Percentiles rank a stretch among this genome's conserved stretches.
These are phyloP conservation scores for Arrhopalites spinosus DNA, from an alignment of 2,888 invertebrate genomes.

Conservation along the genomic window DNA sequence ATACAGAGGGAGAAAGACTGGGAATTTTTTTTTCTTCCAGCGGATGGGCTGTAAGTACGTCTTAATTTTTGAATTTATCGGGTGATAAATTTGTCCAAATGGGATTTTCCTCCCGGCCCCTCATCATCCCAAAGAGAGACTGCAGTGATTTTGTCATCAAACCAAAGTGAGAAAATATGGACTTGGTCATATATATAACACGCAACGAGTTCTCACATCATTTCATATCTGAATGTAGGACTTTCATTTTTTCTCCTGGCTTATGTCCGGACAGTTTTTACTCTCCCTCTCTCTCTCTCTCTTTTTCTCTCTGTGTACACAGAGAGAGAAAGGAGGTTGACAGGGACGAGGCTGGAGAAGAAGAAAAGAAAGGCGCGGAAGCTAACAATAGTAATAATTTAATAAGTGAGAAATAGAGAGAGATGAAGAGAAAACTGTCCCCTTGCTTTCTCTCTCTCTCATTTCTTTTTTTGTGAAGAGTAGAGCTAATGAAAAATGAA, in stretches of 20 bases:
- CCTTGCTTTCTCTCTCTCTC: background rate
- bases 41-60: slow-evolving; percentile 50
- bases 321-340: no score
- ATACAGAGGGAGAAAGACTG: background rate
- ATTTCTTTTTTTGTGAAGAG: background rate
- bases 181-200: slow-evolving; percentile 10
- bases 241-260: background rate
- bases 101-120: slow-evolving; percentile 45
- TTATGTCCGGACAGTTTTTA: background rate
- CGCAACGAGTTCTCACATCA: no score
- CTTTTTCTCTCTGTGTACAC: background rate
- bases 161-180: slow-evolving; percentile 45
- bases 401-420: slow-evolving; percentile 5
- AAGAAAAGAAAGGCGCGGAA: background rate
- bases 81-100: slow-evolving; percentile 55
- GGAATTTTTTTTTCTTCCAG: background rate
- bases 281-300: background rate
- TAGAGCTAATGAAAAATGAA: background rate
- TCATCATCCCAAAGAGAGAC: slow-evolving; percentile 9
- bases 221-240: background rate
- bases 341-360: background rate
- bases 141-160: slow-evolving; percentile 39
- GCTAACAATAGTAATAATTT: slow-evolving; percentile 2
- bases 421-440: background rate
- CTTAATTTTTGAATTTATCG: slow-evolving; percentile 57